Conservation (phyloP, 2,797 vertebrate species). For the Cheirogaleus major region DNA sequence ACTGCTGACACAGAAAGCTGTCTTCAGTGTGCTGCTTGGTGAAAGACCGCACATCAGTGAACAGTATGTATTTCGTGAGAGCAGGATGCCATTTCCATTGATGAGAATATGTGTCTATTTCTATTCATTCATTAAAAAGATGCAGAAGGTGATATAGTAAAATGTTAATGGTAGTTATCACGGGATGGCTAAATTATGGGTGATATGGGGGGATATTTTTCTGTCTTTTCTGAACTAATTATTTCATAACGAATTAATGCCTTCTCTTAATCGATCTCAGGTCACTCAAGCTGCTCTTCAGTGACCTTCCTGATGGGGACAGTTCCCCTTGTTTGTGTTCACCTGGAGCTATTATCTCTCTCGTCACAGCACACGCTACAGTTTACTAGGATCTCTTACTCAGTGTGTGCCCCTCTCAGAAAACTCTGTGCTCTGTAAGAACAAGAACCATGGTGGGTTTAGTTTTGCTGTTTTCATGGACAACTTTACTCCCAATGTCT, state of each 20-base stretch:
- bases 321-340: background rate
- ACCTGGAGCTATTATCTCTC: background rate
- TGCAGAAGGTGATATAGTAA: background rate
- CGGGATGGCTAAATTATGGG: background rate
- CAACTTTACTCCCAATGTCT: background rate
- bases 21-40: fast-evolving
- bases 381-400: fast-evolving
- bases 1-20: background rate
- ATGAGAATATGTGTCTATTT: background rate
- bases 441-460: background rate
- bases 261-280: background rate
- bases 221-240: background rate
- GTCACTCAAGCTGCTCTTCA: background rate
- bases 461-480: background rate
- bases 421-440: background rate
- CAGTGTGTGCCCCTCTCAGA: background rate
- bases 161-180: background rate
- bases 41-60: background rate
- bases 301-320: background rate
- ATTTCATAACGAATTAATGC: background rate
- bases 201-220: background rate
- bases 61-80: background rate
- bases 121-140: background rate
- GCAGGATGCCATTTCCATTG: background rate
- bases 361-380: background rate